Evolutionary conservation across 2,113 vertebrate species (phyloP).

Genomic region (Pteropus alecto): DNA sequence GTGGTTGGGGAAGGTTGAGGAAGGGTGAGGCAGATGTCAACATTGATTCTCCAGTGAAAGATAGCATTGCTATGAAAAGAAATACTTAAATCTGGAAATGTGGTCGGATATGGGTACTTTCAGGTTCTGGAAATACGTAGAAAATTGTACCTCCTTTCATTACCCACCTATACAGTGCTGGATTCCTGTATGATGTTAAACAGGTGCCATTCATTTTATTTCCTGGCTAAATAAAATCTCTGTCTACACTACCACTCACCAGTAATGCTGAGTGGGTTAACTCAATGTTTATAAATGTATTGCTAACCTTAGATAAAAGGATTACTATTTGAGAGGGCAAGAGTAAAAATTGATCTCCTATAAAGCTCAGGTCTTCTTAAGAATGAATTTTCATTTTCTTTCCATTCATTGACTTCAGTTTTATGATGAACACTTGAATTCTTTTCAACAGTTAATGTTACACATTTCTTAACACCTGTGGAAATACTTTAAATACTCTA

Average conservation of each 20-base stretch:
- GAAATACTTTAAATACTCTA: constrained; percentile 28
- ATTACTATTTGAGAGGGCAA: constrained; percentile 42
- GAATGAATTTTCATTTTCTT: constrained; percentile 25
- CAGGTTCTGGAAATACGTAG: background rate
- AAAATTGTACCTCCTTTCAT: background rate
- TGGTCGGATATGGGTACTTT: background rate
- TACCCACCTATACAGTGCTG: background rate
- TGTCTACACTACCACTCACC: background rate
- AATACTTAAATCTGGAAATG: background rate
- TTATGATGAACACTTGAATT: background rate
- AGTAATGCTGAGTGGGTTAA: constrained; percentile 22
- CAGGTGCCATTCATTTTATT: constrained; percentile 34
- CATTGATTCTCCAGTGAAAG: background rate
- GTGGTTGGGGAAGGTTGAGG: background rate
- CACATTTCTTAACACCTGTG: constrained; percentile 31
- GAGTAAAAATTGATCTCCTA: constrained; percentile 45
- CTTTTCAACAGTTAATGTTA: constrained; percentile 32
- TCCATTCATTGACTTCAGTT: constrained; percentile 39
- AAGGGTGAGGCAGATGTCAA: background rate
- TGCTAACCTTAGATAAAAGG: constrained; percentile 50
- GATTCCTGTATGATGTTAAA: constrained; percentile 19
- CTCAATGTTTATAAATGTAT: constrained; percentile 39
- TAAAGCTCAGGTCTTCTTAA: constrained; percentile 47
- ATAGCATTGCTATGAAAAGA: background rate
- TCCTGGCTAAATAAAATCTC: constrained; percentile 33